These are phyloP conservation scores for Cynodonichthys magdalenae DNA, from an alignment of 2,797 vertebrate genomes.

Conservation along the genomic window DNA sequence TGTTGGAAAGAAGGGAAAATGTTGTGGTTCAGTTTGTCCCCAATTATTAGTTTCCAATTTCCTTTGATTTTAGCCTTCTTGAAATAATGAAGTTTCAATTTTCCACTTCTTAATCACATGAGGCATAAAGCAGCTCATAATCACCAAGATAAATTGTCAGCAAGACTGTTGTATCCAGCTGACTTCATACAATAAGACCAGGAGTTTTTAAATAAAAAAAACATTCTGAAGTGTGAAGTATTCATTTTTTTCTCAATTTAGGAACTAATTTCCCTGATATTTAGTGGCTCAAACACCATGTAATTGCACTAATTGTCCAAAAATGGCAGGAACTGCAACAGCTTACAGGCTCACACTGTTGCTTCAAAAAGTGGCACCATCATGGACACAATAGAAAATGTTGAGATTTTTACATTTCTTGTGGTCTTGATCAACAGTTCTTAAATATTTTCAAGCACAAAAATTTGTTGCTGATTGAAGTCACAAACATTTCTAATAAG, in stretches of 20 bases:
- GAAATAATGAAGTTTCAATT: background rate
- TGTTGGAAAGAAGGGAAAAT: background rate
- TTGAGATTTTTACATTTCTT: background rate
- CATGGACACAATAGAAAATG: background rate
- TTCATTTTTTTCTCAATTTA: background rate
- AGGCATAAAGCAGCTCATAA: background rate
- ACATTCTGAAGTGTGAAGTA: background rate
- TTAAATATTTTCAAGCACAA: no score
- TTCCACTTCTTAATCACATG: constrained; percentile 2
- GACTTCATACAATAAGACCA: background rate
- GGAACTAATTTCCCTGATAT: background rate
- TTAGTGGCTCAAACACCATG: background rate
- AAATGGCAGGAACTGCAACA: background rate
- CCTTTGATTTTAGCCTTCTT: background rate
- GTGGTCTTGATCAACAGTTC: background rate
- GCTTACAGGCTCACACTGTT: background rate
- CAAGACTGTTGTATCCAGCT: background rate
- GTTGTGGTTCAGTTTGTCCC: background rate
- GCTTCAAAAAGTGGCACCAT: background rate
- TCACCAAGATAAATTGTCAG: background rate
- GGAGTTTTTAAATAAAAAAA: background rate
- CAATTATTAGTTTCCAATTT: background rate
- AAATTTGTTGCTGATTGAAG: no score
- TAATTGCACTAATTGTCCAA: background rate
- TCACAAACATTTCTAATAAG: no score